These are phyloP conservation scores for Macrostomum lignano DNA, from an alignment of 1,140 invertebrate species.

Conservation along the genomic window DNA sequence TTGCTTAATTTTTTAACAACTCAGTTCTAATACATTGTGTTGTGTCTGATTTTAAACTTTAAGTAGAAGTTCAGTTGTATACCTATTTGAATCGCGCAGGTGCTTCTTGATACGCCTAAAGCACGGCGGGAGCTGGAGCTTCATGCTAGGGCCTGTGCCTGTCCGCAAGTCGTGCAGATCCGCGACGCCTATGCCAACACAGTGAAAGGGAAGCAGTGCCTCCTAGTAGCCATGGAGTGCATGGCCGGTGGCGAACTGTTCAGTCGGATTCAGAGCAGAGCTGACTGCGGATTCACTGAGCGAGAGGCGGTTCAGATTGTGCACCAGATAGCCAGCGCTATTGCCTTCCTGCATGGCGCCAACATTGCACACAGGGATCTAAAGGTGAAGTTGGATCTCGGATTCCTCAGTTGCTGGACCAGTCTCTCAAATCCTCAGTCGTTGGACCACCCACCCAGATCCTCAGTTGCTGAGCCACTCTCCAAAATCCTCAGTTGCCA, in stretches of 20 bases:
- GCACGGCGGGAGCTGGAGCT: conserved; percentile 71
- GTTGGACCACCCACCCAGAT: too few relatives aligned
- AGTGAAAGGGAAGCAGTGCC: conserved; percentile 47
- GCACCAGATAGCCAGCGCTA: conserved; percentile 76
- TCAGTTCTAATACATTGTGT: too few relatives aligned
- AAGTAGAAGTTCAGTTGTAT: too few relatives aligned
- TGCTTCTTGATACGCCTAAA: conserved; percentile 67
- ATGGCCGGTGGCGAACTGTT: conserved; percentile 91
- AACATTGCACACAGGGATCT: conserved; percentile 88
- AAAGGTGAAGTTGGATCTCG: conserved; percentile 48
- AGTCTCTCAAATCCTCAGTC: too few relatives aligned
- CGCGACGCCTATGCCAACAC: conserved; percentile 85
- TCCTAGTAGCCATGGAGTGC: conserved; percentile 87
- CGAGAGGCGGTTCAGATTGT: conserved; percentile 71
- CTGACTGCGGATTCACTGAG: conserved; percentile 72
- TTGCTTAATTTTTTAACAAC: too few relatives aligned
- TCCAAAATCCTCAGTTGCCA: too few relatives aligned
- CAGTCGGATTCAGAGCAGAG: conserved; percentile 70
- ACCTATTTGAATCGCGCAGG: too few relatives aligned
- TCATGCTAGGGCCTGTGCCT: conserved; percentile 57
- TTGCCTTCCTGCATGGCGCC: conserved; percentile 64
- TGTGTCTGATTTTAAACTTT: too few relatives aligned
- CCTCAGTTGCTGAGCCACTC: too few relatives aligned
- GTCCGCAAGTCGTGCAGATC: conserved; percentile 64
- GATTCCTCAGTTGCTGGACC: too few relatives aligned